phyloP scores from a whole-genome alignment of 2,888 invertebrate species.

The Phymatocera aterrima region DNA sequence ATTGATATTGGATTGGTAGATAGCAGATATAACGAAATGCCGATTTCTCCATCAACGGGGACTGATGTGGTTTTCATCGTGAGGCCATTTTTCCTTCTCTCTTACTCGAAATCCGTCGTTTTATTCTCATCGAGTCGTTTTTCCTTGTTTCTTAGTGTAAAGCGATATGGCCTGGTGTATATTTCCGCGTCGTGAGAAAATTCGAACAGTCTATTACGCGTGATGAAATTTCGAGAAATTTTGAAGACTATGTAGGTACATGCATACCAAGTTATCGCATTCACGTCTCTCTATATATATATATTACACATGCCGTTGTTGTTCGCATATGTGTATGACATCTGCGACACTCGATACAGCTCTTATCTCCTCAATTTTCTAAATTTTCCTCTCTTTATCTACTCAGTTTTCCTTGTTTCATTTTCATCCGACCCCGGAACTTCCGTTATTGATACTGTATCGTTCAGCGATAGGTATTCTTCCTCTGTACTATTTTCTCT shows the following conservation, averaged over 20 bases:
- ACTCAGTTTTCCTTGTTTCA: not conserved
- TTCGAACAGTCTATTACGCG: too few relatives aligned
- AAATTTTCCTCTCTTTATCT: not conserved
- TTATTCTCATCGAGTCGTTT: not conserved
- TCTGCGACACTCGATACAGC: not conserved
- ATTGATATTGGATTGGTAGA: not conserved
- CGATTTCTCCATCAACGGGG: not conserved
- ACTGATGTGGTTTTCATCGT: slow-evolving; percentile 2
- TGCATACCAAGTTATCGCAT: too few relatives aligned
- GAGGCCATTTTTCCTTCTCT: not conserved
- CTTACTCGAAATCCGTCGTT: not conserved
- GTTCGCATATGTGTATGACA: too few relatives aligned
- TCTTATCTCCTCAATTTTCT: slow-evolving; percentile 13
- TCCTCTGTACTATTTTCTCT: not conserved
- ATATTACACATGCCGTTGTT: not conserved
- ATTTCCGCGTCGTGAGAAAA: not conserved
- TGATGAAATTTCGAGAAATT: too few relatives aligned
- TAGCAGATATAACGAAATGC: not conserved
- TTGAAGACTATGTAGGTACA: not conserved
- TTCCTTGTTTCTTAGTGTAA: not conserved
- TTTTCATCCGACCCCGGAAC: not conserved
- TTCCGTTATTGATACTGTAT: not conserved
- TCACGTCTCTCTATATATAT: not conserved
- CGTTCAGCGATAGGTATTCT: not conserved
- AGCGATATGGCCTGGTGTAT: not conserved